Percentiles rank a stretch among this genome's conserved stretches.
phyloP scores from a whole-genome alignment of 2,797 vertebrate species.

The Oreortyx pictus region DNA sequence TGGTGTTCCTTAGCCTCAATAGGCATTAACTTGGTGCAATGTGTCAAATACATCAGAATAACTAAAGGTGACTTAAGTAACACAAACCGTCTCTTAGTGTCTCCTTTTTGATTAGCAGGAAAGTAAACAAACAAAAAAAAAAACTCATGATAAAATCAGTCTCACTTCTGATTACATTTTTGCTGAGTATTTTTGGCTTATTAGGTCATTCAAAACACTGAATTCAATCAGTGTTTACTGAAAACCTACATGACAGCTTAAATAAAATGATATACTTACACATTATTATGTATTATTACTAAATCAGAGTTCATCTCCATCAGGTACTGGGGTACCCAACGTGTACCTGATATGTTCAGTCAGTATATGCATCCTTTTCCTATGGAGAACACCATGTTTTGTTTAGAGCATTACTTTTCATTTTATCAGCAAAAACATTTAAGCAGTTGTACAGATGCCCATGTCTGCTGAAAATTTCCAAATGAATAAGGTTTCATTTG shows the following conservation, averaged over 20 bases:
- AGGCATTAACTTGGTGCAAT: background rate
- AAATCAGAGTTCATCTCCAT: background rate
- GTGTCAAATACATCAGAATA: background rate
- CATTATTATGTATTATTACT: background rate
- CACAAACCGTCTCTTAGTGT: background rate
- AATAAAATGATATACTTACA: background rate
- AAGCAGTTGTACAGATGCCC: background rate
- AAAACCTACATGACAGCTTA: background rate
- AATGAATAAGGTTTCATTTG: background rate
- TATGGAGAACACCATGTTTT: background rate
- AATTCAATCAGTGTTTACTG: background rate
- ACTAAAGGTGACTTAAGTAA: background rate
- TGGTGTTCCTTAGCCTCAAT: slow-evolving; percentile 30
- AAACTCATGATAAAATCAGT: background rate
- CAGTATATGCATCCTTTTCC: background rate
- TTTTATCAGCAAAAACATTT: background rate
- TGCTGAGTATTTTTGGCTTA: background rate
- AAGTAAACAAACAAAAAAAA: background rate
- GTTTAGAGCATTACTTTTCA: background rate
- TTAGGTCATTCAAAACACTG: background rate
- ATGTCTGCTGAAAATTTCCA: background rate
- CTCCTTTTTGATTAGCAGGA: background rate
- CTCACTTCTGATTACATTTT: background rate
- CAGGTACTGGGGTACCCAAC: too few species aligned
- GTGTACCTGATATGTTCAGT: too few species aligned